These are phyloP conservation scores for Omphaloscelis lunosa DNA, from an alignment of 2,888 invertebrate species.

Conservation along the genomic window DNA sequence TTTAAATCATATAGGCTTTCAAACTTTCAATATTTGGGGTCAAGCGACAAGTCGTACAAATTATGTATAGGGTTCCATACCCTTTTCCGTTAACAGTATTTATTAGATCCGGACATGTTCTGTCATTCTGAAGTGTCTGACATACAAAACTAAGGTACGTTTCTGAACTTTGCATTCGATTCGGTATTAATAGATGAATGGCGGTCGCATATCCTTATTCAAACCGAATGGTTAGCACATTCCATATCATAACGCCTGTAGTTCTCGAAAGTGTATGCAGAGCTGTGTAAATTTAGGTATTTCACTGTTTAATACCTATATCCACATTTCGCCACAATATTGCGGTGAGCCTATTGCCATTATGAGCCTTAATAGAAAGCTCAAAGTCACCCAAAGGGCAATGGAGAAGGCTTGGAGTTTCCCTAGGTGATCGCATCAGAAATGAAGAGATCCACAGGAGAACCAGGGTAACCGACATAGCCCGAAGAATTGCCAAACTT, in stretches of 20 bases:
- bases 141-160: constrained; percentile 21
- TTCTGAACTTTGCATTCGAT: constrained; percentile 32
- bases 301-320: no score
- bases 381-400: no score
- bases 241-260: neutral
- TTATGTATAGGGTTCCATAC: neutral
- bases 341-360: no score
- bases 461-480: no score
- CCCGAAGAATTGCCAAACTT: no score
- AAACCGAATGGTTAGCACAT: neutral
- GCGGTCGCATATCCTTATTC: neutral
- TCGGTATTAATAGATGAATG: constrained; percentile 3
- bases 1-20: neutral
- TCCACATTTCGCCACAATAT: no score
- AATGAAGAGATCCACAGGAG: no score
- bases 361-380: no score
- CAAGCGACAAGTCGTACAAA: constrained; percentile 13
- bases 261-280: neutral
- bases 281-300: no score
- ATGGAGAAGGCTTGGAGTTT: no score
- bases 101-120: neutral
- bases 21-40: neutral
- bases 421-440: no score
- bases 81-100: neutral
- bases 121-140: neutral